Percentiles rank a stretch among this genome's conserved stretches.
Conservation (phyloP, 2,888 invertebrate genomes). For the Phyto melanocephala region DNA sequence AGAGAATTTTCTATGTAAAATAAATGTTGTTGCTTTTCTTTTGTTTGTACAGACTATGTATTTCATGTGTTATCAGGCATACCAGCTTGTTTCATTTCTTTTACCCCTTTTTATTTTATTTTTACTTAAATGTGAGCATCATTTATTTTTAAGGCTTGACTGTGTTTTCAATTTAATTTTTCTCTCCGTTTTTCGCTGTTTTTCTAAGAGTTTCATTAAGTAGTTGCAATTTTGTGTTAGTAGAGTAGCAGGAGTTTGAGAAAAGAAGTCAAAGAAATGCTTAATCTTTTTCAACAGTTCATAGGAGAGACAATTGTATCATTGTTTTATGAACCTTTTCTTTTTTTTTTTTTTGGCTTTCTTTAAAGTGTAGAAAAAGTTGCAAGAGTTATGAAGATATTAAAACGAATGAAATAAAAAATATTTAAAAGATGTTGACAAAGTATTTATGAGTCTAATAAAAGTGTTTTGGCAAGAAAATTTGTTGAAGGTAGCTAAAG, state of each 20-base stretch:
- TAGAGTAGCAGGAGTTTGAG: not conserved
- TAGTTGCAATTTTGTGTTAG: conserved; percentile 5
- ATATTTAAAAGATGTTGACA: conserved; percentile 18
- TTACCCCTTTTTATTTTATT: not conserved
- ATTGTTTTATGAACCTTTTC: conserved; percentile 50
- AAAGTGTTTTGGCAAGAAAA: not conserved
- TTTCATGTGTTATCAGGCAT: conserved; percentile 12
- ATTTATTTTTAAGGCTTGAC: conserved; percentile 47
- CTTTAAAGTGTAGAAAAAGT: not conserved
- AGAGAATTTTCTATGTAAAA: conserved; percentile 29
- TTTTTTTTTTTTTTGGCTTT: not conserved
- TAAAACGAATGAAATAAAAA: not conserved
- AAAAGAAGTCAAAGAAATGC: conserved; percentile 7
- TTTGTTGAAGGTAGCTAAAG: not conserved
- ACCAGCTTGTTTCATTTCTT: not conserved
- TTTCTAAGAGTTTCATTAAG: conserved; percentile 12
- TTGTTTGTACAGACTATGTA: not conserved
- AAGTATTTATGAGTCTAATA: conserved; percentile 38
- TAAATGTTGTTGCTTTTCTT: not conserved
- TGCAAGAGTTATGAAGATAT: conserved; percentile 1
- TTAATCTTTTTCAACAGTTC: conserved; percentile 49
- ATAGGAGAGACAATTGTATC: conserved; percentile 41
- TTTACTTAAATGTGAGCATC: conserved; percentile 34
- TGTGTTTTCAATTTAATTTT: conserved; percentile 2
- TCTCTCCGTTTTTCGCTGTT: no score